Evolutionary conservation across 1,140 invertebrate species (phyloP).

Genomic region (Drosophila varians): DNA sequence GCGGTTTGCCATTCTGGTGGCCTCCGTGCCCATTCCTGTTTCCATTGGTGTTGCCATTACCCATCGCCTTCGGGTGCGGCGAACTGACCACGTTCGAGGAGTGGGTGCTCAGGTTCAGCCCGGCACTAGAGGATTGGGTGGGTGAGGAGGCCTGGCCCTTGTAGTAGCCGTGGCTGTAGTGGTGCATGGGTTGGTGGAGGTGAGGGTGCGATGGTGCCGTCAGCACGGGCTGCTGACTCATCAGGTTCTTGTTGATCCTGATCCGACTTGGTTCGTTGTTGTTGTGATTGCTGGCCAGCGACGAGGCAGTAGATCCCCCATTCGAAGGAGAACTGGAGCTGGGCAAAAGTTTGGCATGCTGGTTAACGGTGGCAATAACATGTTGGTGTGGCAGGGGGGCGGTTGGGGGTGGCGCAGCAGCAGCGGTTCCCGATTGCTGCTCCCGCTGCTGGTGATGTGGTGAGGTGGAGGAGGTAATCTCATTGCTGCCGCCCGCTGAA

Average conservation of each 20-base stretch:
- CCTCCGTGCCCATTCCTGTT: slow-evolving; percentile 3
- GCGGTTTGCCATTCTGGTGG: slow-evolving; percentile 46
- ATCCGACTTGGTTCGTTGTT: slow-evolving; percentile 75
- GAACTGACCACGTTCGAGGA: slow-evolving; percentile 68
- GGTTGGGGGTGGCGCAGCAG: slow-evolving; percentile 28
- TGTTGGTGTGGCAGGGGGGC: slow-evolving; percentile 19
- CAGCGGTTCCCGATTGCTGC: slow-evolving; percentile 24
- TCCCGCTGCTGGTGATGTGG: slow-evolving; percentile 48
- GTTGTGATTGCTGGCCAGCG: slow-evolving; percentile 26
- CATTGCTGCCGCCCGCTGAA: slow-evolving; percentile 84
- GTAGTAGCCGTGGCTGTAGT: slow-evolving; percentile 40
- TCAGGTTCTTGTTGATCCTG: slow-evolving; percentile 80
- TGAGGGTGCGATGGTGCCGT: slow-evolving; percentile 20
- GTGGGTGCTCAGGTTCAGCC: slow-evolving; percentile 75
- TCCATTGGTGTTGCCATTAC: slow-evolving; percentile 1
- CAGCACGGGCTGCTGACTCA: slow-evolving; percentile 46
- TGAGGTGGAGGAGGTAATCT: slow-evolving; percentile 86
- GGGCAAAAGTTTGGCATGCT: slow-evolving; percentile 77
- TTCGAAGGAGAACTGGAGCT: slow-evolving; percentile 40
- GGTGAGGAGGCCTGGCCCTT: slow-evolving; percentile 65
- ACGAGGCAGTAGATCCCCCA: slow-evolving; percentile 15
- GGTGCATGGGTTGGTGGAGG: slow-evolving; percentile 41
- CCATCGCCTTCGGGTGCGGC: slow-evolving; percentile 40
- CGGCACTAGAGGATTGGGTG: slow-evolving; percentile 78
- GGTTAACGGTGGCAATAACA: slow-evolving; percentile 79